Evolutionary conservation across 2,888 invertebrate species (phyloP), one percentile per base, ranked within the genome.

Genomic region (Cynaeus angustus): DNA sequence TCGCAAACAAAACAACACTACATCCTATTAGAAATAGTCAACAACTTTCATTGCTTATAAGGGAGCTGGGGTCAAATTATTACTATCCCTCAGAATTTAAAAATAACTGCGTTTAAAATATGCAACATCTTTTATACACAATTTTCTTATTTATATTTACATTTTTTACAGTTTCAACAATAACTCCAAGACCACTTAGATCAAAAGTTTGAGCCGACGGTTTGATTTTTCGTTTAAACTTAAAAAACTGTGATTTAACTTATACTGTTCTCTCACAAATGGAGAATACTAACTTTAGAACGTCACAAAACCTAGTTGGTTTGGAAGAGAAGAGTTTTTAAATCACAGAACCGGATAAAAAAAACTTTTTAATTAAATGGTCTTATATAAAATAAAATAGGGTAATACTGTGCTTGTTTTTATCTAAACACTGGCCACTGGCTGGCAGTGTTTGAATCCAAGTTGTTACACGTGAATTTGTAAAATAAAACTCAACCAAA

Each of bases 401-500:
- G 48, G 50, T 52, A 70, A 72, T 55, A 68, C 28, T 62, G 62
- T 68, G 68, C 64, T 46, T 8, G 28, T 38, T 55, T n/a, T 45
- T 21, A 45, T 45, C 16, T 43, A 46, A 61, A 68, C 59, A 67
- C 67, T 59, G 46, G 67, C 68, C 69, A 72, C 72, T 72, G 74
- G 56, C 67, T 68, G 70, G 73, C 75, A 73, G 73, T 73, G 73
- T 53, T 50, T 26, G 48, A n/a, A 56, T 45, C 16, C 10, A 21
- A 53, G n/a, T 28, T 61, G 71, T 72, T 70, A 73, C 72, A 73
- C 76, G 74, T 73, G 72, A 73, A 45, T 71, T 73, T 73, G 38
- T 72, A 79, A 82, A 83, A 83, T 81, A 83, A 82, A 85, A 84
- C 83, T 79, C 81, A 85, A 84, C 84, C 83, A 84, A 84, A 84